Evolutionary conservation across 2,113 vertebrate genomes (phyloP).

Genomic region (Serilophus lunatus): DNA sequence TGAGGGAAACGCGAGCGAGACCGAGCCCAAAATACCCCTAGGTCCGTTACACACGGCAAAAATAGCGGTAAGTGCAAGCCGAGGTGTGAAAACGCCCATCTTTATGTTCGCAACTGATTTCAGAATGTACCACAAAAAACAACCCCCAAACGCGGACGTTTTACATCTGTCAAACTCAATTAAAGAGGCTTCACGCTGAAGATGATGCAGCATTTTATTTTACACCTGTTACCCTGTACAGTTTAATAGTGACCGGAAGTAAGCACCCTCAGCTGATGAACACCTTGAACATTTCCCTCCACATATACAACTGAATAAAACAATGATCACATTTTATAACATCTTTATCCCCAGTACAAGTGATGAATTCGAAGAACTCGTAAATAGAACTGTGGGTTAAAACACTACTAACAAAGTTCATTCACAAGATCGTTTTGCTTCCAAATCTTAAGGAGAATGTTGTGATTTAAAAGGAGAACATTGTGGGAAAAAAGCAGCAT

Average conservation of each 20-base stretch:
- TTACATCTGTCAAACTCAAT: neutral
- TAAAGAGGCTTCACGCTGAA: neutral
- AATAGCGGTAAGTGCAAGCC: too few relatives aligned
- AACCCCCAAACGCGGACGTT: neutral
- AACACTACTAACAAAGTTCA: neutral
- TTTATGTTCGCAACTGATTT: neutral
- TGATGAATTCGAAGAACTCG: neutral
- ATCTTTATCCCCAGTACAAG: neutral
- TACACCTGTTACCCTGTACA: neutral
- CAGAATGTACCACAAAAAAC: neutral
- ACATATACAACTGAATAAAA: neutral
- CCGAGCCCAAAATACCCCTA: too few relatives aligned
- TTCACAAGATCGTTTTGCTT: neutral
- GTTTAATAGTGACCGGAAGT: neutral
- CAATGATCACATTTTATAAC: neutral
- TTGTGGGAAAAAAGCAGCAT: neutral
- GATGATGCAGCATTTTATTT: constrained; percentile 41
- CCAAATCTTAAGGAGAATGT: neutral
- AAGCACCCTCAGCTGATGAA: neutral
- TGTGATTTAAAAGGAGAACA: neutral
- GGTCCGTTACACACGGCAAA: too few relatives aligned
- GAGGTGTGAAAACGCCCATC: too few relatives aligned
- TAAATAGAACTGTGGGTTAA: neutral
- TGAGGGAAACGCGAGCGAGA: accelerated
- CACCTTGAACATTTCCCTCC: neutral